These are phyloP conservation scores for Pseudochaenichthys georgianus DNA, from an alignment of 2,797 vertebrate genomes.

Conservation along the genomic window DNA sequence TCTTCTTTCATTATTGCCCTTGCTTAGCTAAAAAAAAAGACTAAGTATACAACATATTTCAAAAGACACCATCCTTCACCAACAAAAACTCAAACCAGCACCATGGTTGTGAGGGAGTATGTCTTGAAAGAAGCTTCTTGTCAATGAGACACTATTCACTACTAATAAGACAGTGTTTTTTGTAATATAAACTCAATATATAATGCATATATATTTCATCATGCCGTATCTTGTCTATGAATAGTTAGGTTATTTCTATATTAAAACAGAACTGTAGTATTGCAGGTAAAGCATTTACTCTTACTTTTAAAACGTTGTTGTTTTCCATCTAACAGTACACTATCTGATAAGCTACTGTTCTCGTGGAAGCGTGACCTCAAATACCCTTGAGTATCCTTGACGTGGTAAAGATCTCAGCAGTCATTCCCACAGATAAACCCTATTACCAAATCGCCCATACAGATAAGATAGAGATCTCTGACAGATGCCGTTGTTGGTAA, in stretches of 20 bases:
- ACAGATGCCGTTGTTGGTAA: conserved; percentile 76
- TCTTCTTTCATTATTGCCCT: too few species aligned
- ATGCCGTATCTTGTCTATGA: background rate
- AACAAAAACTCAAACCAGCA: too few species aligned
- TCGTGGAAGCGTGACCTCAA: conserved; percentile 57
- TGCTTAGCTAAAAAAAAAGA: too few species aligned
- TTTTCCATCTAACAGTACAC: conserved; percentile 33
- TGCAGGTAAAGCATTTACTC: background rate
- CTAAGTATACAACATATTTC: too few species aligned
- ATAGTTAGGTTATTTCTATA: background rate
- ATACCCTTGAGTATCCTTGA: conserved; percentile 80
- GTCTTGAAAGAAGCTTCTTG: too few species aligned
- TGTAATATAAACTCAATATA: background rate
- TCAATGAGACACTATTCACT: too few species aligned
- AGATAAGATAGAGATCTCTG: conserved; percentile 81
- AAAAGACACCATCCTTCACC: too few species aligned
- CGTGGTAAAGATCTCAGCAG: conserved; percentile 69
- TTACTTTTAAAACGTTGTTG: conserved; percentile 7
- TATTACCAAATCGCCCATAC: conserved; percentile 75
- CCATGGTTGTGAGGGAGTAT: too few species aligned
- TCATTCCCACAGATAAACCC: conserved; percentile 77
- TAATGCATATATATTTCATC: background rate
- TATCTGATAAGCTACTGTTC: conserved; percentile 62
- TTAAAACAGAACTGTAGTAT: background rate
- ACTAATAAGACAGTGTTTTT: background rate